These are phyloP conservation scores for Neolamprologus tretocephalus DNA, from an alignment of 2,113 vertebrate genomes.

Conservation along the genomic window DNA sequence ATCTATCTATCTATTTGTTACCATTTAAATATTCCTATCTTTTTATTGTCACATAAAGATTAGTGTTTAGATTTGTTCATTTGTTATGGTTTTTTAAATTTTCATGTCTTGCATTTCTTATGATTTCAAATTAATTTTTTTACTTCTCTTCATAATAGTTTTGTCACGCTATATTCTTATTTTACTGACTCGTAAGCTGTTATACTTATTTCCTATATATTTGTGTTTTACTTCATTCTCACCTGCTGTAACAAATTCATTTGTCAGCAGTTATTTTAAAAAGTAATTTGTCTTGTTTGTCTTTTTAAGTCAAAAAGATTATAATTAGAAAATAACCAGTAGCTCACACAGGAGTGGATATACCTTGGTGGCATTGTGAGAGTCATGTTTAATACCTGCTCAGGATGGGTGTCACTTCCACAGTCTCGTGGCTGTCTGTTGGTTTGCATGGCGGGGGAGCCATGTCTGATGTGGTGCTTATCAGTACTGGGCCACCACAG, in stretches of 20 bases:
- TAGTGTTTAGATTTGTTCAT: not conserved
- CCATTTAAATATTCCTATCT: not conserved
- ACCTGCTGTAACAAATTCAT: not conserved
- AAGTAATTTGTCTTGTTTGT: not conserved
- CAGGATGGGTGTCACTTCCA: not conserved
- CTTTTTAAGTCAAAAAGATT: not conserved
- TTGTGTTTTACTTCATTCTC: not conserved
- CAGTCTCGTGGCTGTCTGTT: accelerated
- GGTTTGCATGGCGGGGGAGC: not conserved
- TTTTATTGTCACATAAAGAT: not conserved
- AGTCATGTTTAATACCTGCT: not conserved
- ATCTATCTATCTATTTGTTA: not conserved
- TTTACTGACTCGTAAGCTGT: accelerated
- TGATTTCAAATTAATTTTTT: not conserved
- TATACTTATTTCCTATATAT: not conserved
- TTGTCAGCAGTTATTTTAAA: not conserved
- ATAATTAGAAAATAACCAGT: accelerated
- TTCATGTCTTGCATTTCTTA: accelerated
- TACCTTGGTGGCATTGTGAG: not conserved
- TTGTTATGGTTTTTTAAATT: accelerated
- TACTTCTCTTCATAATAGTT: accelerated
- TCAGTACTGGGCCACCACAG: not conserved
- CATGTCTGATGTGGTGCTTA: not conserved
- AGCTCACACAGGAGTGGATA: accelerated
- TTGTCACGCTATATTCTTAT: not conserved